phyloP scores from a whole-genome alignment of 1,140 invertebrate genomes.

The Triops longicaudatus region DNA sequence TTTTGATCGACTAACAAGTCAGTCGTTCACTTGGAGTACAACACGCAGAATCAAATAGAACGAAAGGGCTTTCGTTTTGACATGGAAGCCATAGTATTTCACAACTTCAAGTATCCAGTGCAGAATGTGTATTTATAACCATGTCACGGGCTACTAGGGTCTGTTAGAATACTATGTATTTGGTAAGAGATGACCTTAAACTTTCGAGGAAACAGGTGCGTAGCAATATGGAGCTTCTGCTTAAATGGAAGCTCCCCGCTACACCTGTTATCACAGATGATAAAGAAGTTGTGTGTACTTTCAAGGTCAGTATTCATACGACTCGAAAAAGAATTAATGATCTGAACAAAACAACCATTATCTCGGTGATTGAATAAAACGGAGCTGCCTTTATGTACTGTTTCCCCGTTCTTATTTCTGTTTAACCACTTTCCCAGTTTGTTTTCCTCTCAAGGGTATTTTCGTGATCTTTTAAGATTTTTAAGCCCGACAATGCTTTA shows the following conservation, averaged over 20 bases:
- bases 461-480: too few relatives aligned
- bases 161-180: neutral
- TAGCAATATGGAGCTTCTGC: neutral
- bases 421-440: neutral
- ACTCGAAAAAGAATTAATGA: neutral
- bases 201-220: neutral
- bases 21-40: slow-evolving; percentile 11
- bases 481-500: too few relatives aligned
- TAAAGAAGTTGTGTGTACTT: neutral
- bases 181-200: slow-evolving; percentile 5
- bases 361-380: slow-evolving; percentile 12
- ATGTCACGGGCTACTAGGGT: slow-evolving; percentile 10
- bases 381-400: neutral
- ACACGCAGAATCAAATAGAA: neutral
- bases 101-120: neutral
- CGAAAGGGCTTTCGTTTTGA: neutral
- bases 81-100: neutral
- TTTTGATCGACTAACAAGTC: slow-evolving; percentile 36
- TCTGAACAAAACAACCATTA: slow-evolving; percentile 1
- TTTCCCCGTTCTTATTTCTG: neutral
- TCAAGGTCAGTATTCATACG: neutral
- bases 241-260: neutral
- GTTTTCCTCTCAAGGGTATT: too few relatives aligned
- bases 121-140: neutral
- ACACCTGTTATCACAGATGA: neutral